Base-by-base conservation (phyloP, 2,888 invertebrate genomes). In the Conops quadrifasciatus region DNA sequence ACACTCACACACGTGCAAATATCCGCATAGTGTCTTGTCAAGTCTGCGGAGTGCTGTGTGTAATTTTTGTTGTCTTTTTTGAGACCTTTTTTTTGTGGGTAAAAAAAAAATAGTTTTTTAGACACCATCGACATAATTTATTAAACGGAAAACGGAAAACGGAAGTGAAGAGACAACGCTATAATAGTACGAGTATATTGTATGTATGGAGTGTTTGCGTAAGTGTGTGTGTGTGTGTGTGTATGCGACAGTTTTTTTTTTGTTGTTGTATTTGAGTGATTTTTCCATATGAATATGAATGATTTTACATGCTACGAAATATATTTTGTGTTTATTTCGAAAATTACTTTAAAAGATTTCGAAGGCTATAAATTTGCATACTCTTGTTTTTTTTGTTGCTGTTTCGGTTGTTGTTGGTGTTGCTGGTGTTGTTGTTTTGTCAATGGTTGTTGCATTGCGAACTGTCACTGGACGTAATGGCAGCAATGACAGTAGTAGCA, bases 241-340 rank as follows among this genome's bases (percentile, higher is more conserved):
- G n/a, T 21, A 36, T 67, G 49, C 30, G 36, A 36, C 21, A 19
- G 24, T 24, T 11, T 9, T n/a, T 24, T n/a, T 7, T 9, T 24
- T 1, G 21, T 19, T 21, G 28, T 13, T 58, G 58, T 19, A 60
- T 51, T 19, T 28, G 59, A 67, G 67, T 59, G 59, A 51, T 24
- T 67, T 24, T 67, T 47, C 36, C 60, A 36, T 28, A 62, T 68
- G 62, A 60, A 68, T 68, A 60, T 68, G 68, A 68, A 68, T 68
- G 68, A 68, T 62, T 68, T 68, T 68, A 21, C 28, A 56, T 56
- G 56, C 43, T 16, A 21, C 24, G 19, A 47, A 47, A 63, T 45
- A 66, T 47, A 68, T 68, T 68, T 68, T 11, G 60, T 26, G 43
- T 58, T 16, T 58, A 24, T 47, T 67, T 58, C 30, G 11, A 58